Evolutionary conservation across 2,797 vertebrate species (phyloP), one percentile per base, ranked within the genome.

Genomic region (Sebastes steindachneri): DNA sequence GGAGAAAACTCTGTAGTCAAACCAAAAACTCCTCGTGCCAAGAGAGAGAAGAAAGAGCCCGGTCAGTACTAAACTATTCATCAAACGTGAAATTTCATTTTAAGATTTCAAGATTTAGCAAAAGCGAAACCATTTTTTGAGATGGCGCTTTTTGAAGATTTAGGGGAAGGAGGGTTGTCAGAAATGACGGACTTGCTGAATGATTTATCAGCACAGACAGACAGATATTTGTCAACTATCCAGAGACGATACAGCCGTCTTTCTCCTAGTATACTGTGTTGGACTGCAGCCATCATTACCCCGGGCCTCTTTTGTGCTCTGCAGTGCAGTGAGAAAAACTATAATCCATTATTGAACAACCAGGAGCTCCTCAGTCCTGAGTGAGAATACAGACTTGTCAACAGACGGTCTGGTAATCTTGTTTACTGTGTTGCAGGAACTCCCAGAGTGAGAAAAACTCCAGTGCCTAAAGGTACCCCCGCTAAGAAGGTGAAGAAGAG

Each of bases 401-500:
- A 66, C 64, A 31, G 48, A 28, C 72, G 31, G 65, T 21, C 37
- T 75, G 19, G 3, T 80, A 23, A 70, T 72, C 31, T 21, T 62
- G 58, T 73, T 29, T 41, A 12, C 35, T 75, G 5, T 68, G n/a
- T 64, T 76, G 7, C 91, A 96, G 96, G 92, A 28, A 0, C 94
- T 51, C 94, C 97, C 10, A 95, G 97, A 73, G 96, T 96, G 77
- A 98, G 95, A 90, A 99, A 97, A 92, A 77, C 97, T 59, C 93
- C 97, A 5, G 81, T 86, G 9, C 88, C 96, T 73, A 99, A 98
- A 94, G 81, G 93, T 3, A 4, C 79, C 3, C 0, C 94, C 9
- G 75, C 88, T 25, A 99, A 99, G 89, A 99, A 98, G 95, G 94
- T 95, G 72, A 99, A 99, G 94, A 99, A 99, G 94, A 95, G 97